These are phyloP conservation scores for Nomada fucata DNA, from an alignment of 2,888 invertebrate species.

Conservation along the genomic window DNA sequence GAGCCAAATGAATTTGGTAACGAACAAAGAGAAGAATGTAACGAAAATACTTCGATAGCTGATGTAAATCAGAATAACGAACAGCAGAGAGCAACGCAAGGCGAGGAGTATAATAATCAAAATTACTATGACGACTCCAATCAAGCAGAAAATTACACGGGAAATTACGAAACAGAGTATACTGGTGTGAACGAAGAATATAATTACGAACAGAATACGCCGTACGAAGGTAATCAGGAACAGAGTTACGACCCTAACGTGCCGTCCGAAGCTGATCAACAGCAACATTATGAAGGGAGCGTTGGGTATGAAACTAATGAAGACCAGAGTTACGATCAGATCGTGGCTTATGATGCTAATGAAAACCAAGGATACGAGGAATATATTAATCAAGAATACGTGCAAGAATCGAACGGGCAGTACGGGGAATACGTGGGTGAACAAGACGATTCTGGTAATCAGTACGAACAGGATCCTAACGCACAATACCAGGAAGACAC, in stretches of 20 bases:
- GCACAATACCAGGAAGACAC: conserved; percentile 54
- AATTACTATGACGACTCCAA: conserved; percentile 50
- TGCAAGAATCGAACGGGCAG: conserved; percentile 33
- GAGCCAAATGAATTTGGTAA: conserved; percentile 15
- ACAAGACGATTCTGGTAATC: conserved; percentile 42
- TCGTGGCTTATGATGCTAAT: conserved; percentile 23
- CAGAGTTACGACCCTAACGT: conserved; percentile 9
- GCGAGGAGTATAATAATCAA: conserved; percentile 32
- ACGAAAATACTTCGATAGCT: background rate
- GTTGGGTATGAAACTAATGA: conserved; percentile 1
- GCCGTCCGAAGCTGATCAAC: background rate
- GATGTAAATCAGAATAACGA: conserved; percentile 14
- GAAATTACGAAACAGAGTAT: background rate
- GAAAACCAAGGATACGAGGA: conserved; percentile 41
- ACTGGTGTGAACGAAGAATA: conserved; percentile 12
- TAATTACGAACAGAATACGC: conserved; percentile 47
- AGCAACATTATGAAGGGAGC: conserved; percentile 9
- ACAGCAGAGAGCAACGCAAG: conserved; percentile 9
- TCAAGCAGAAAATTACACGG: conserved; percentile 7
- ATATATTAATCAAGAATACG: conserved; percentile 38
- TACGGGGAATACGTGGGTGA: conserved; percentile 28
- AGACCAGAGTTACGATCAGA: conserved; percentile 41
- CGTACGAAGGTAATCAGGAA: conserved; percentile 19
- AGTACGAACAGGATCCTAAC: conserved; percentile 54
- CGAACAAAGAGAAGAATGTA: background rate